phyloP scores from a whole-genome alignment of 2,113 vertebrate species.

The Mus pahari region DNA sequence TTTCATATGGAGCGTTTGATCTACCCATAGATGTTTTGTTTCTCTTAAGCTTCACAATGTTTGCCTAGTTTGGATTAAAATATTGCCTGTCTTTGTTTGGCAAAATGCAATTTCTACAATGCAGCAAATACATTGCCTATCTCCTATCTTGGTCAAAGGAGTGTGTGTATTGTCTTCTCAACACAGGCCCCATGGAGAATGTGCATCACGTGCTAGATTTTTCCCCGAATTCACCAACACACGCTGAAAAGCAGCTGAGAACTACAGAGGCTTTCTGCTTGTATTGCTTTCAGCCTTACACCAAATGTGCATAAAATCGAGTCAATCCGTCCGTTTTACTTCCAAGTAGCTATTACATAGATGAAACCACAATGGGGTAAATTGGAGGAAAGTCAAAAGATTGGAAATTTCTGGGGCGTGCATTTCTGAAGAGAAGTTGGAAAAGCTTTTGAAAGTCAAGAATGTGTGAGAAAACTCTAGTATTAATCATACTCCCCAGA shows the following conservation, averaged over 20 bases:
- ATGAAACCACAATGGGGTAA: neutral
- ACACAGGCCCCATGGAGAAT: neutral
- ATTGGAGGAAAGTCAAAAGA: neutral
- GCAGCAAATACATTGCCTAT: neutral
- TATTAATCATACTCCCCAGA: constrained; percentile 80
- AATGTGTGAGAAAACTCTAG: constrained; percentile 66
- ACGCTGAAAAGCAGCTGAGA: neutral
- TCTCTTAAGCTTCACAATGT: neutral
- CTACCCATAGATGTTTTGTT: neutral
- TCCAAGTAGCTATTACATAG: constrained; percentile 69
- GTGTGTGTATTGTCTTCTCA: neutral
- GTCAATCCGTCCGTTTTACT: constrained; percentile 59
- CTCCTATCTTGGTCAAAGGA: neutral
- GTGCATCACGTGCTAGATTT: neutral
- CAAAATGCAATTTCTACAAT: constrained; percentile 47
- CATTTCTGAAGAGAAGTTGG: constrained; percentile 58
- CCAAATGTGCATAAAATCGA: constrained; percentile 5
- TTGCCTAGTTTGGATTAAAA: neutral
- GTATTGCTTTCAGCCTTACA: neutral
- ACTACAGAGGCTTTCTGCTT: neutral
- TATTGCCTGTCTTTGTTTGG: constrained; percentile 15
- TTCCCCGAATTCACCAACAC: neutral
- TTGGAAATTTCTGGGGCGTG: neutral
- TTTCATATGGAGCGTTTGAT: neutral
- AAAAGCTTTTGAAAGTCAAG: constrained; percentile 57